These are phyloP conservation scores for Apodemia hepburni DNA, from an alignment of 2,888 invertebrate genomes.

Conservation along the genomic window DNA sequence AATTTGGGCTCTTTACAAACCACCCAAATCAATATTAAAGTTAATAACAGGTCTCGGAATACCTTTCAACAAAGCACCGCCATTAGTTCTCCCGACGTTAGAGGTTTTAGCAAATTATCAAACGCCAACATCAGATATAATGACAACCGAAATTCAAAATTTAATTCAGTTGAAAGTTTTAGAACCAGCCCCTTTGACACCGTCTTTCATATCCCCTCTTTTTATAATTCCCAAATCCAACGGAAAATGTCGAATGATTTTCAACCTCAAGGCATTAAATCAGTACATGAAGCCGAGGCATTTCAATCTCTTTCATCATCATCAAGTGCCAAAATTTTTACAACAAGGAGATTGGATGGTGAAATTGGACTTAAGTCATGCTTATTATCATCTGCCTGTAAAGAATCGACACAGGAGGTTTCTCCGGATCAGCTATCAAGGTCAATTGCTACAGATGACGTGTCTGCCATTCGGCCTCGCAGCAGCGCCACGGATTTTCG, in stretches of 20 bases:
- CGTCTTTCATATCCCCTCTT: background rate
- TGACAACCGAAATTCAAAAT: background rate
- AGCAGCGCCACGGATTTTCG: constrained; percentile 30
- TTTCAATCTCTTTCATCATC: constrained; percentile 1
- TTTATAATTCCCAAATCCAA: constrained; percentile 1
- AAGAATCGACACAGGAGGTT: constrained; percentile 14
- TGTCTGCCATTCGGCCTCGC: constrained; percentile 17
- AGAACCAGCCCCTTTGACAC: background rate
- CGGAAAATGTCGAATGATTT: background rate
- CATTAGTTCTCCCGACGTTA: constrained; percentile 19
- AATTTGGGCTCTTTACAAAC: constrained; percentile 10
- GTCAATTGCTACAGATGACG: constrained; percentile 27
- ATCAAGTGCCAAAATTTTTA: background rate
- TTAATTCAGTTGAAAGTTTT: constrained; percentile 14
- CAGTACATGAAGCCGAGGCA: background rate
- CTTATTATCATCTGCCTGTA: constrained; percentile 3
- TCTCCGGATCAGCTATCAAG: constrained; percentile 14
- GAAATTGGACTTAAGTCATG: constrained; percentile 16
- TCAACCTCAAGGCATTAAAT: background rate
- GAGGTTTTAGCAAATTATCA: constrained; percentile 3
- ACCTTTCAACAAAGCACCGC: constrained; percentile 22
- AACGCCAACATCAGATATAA: background rate
- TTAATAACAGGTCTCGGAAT: constrained; percentile 18
- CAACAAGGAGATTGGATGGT: constrained; percentile 9
- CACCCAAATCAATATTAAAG: constrained; percentile 19